These are phyloP conservation scores for Lysandra coridon DNA, from an alignment of 2,888 invertebrate species.

Conservation along the genomic window DNA sequence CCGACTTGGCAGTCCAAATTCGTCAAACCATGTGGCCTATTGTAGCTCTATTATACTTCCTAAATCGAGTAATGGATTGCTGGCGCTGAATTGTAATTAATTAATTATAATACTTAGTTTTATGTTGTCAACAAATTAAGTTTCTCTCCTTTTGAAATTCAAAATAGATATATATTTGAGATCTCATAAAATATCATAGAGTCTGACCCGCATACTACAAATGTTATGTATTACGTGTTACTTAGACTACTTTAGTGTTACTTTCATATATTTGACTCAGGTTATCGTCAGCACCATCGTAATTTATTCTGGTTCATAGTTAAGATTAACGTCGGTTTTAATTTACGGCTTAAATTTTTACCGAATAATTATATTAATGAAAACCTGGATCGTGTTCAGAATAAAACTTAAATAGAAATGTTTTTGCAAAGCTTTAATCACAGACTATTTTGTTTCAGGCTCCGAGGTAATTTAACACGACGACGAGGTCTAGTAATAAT, in stretches of 20 bases:
- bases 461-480: slow-evolving; percentile 11
- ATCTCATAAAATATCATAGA: too few relatives aligned
- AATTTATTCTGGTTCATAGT: not conserved
- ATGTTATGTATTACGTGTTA: too few relatives aligned
- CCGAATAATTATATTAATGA: not conserved
- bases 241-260: too few relatives aligned
- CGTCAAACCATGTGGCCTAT: slow-evolving; percentile 19
- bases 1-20: not conserved
- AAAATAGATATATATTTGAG: too few relatives aligned
- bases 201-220: too few relatives aligned
- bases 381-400: not conserved
- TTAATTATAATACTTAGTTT: not conserved
- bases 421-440: slow-evolving; percentile 17
- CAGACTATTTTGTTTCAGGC: slow-evolving; percentile 18
- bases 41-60: not conserved
- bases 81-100: not conserved
- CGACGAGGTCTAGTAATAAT: slow-evolving; percentile 6
- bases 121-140: not conserved
- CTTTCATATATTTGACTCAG: not conserved
- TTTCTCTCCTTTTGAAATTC: not conserved
- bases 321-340: not conserved
- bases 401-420: slow-evolving; percentile 12
- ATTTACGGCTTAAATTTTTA: not conserved
- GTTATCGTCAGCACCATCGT: not conserved
- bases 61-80: not conserved